These are phyloP conservation scores for Agapornis canus DNA, from an alignment of 2,797 vertebrate genomes.

Conservation along the genomic window DNA sequence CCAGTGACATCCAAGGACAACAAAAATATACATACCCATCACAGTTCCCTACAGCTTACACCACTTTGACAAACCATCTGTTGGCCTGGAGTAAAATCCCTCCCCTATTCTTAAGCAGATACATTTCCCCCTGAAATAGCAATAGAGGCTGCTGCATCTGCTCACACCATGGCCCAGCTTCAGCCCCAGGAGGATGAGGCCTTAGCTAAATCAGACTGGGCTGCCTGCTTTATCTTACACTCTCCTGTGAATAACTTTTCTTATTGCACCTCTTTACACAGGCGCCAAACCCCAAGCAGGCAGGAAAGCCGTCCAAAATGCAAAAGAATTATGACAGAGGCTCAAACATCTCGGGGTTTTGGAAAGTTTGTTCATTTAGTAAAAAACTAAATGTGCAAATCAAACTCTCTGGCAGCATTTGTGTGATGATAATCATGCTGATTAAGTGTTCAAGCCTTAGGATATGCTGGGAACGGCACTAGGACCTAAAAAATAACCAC, in stretches of 20 bases:
- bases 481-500: slow-evolving; percentile 51
- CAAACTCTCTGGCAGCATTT: background rate
- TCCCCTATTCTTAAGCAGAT: background rate
- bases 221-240: slow-evolving; percentile 31
- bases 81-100: background rate
- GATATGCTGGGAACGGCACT: slow-evolving; percentile 3
- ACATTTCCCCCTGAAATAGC: background rate
- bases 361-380: background rate
- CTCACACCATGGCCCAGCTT: background rate
- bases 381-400: background rate
- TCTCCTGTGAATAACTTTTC: slow-evolving; percentile 39
- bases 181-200: slow-evolving; percentile 23
- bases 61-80: slow-evolving; percentile 25
- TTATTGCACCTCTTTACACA: slow-evolving; percentile 16
- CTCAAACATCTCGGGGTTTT: background rate
- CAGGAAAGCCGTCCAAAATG: background rate
- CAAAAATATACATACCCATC: background rate
- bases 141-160: slow-evolving; percentile 43
- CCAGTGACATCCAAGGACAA: background rate
- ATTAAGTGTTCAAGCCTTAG: slow-evolving; percentile 4
- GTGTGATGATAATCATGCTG: slow-evolving; percentile 26
- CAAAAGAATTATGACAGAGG: slow-evolving; percentile 13
- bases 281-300: slow-evolving; percentile 1
- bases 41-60: background rate
- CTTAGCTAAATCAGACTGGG: background rate